Conservation (phyloP, 1,140 invertebrate species). For the Cydia pomonella region DNA sequence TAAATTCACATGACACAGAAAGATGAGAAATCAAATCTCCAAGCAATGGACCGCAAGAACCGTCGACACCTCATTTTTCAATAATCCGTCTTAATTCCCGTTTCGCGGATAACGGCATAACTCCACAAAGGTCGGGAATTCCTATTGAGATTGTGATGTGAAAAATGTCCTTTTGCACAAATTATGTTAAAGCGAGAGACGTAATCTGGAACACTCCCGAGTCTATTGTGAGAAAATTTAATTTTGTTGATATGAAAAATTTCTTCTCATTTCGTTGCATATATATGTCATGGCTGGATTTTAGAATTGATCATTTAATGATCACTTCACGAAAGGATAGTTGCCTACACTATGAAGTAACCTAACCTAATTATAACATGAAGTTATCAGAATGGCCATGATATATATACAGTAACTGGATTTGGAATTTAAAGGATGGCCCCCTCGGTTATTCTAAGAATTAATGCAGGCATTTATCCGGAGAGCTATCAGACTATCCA, state of each 20-base stretch:
- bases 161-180: conserved; percentile 33
- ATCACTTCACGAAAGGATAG: no score
- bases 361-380: no score
- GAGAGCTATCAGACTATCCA: no score
- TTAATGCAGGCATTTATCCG: no score
- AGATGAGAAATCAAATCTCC: conserved; percentile 28
- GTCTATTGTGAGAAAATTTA: neutral
- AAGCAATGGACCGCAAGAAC: neutral
- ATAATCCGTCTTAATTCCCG: conserved; percentile 20
- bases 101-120: conserved; percentile 21
- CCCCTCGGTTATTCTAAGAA: no score
- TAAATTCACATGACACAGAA: conserved; percentile 6
- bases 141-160: conserved; percentile 18
- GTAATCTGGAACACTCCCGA: conserved; percentile 2
- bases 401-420: no score
- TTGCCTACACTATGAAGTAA: no score
- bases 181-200: conserved; percentile 27
- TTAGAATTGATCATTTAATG: no score
- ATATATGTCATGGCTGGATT: neutral
- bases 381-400: no score
- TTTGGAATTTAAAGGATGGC: no score
- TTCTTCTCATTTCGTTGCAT: neutral
- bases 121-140: conserved; percentile 31
- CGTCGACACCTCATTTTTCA: conserved; percentile 27
- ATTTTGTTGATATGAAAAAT: neutral